Evolutionary conservation across 2,888 invertebrate species (phyloP), one percentile per base, ranked within the genome.

Genomic region (Stenodera caucasica): DNA sequence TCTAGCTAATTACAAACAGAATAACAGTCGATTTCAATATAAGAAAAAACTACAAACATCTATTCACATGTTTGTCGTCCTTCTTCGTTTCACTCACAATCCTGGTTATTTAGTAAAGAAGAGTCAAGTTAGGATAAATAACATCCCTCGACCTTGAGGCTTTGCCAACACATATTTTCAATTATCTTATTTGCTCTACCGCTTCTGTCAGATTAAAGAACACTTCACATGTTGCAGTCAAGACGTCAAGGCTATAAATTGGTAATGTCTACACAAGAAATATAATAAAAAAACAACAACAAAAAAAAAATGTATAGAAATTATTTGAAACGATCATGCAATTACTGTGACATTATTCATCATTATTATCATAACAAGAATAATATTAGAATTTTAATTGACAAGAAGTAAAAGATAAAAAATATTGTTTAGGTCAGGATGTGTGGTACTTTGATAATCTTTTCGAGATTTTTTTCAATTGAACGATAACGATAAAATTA

Each of bases 101-200:
- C 2, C 8, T 7, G 18, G 40, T 40, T 40, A 40, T 40, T 18
- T 50, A 15, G 50, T 18, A 50, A 18, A 50, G 50, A 29, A 23
- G 52, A 52, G 21, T 29, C 15, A 52, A 52, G 32, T 37, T 53
- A 53, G 69, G 70, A 74, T 73, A 72, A 75, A 75, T 73, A 75
- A 72, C 74, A 72, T 71, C 73, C 72, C 73, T 70, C 75, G 78
- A 79, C 79, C 79, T 79, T 79, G 79, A 79, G 75, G 71, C 72
- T 69, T 68, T 79, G 79, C 79, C 79, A 79, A 72, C 78, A 76
- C 77, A 78, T 77, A 79, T 78, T 78, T 77, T 75, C 79, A 78
- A 78, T 79, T 78, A 79, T 78, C 76, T 78, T 78, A 78, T 79
- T 79, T 78, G 76, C 75, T 77, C 73, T 75, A 74, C 77, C 72